phyloP scores from a whole-genome alignment of 2,888 invertebrate genomes.

The Morpho achilles region DNA sequence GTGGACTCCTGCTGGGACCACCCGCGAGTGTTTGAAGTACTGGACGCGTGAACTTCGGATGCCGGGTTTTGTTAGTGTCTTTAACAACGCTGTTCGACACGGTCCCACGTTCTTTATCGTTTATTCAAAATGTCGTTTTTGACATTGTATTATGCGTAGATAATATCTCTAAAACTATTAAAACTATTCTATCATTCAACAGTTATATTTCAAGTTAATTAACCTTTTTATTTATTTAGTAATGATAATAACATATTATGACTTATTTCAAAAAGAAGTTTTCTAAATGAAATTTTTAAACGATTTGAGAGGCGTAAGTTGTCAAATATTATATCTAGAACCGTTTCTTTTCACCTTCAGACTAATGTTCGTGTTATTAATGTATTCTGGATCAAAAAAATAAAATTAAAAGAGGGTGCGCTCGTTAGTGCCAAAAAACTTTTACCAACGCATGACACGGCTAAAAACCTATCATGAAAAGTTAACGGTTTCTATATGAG shows the following conservation, averaged over 20 bases:
- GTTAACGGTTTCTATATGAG: constrained; percentile 44
- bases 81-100: constrained; percentile 31
- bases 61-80: constrained; percentile 31
- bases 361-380: constrained; percentile 3
- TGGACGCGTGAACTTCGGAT: constrained; percentile 33
- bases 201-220: no score
- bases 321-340: no score
- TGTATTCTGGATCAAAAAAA: not conserved
- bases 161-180: no score
- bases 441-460: constrained; percentile 9
- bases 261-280: no score
- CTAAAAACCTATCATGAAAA: constrained; percentile 33
- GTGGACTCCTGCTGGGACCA: constrained; percentile 69
- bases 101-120: constrained; percentile 31
- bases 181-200: no score
- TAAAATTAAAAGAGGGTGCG: not conserved
- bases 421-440: constrained; percentile 3
- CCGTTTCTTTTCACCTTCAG: not conserved
- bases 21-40: constrained; percentile 50
- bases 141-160: not conserved
- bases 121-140: constrained; percentile 13
- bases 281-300: no score
- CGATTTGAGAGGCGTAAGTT: no score
- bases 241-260: no score
- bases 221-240: no score